These are phyloP conservation scores for Leucophenga varia DNA, from an alignment of 1,140 invertebrate genomes.

Conservation along the genomic window DNA sequence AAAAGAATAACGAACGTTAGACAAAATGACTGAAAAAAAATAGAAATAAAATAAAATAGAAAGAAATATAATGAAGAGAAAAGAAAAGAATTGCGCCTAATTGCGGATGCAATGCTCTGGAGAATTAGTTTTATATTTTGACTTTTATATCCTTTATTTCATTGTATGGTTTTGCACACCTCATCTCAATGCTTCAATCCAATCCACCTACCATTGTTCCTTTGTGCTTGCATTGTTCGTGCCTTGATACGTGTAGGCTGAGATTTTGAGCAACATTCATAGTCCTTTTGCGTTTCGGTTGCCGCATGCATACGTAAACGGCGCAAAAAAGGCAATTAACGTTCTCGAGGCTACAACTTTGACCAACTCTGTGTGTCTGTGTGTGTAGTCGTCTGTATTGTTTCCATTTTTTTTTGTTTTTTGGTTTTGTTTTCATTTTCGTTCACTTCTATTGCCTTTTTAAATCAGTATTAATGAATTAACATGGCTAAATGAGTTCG, in stretches of 20 bases:
- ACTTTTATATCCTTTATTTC: conserved; percentile 22
- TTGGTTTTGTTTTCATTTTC: too few species aligned
- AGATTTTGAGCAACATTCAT: too few species aligned
- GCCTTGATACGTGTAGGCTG: background rate
- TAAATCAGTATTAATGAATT: conserved; percentile 50
- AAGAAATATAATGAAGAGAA: background rate
- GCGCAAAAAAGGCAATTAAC: conserved; percentile 48
- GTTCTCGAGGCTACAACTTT: conserved; percentile 4
- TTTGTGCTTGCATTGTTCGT: too few species aligned
- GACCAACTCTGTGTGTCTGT: background rate
- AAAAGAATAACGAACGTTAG: conserved; percentile 6
- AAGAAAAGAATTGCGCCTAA: conserved; percentile 37
- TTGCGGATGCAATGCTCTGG: conserved; percentile 44
- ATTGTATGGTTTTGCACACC: too few species aligned
- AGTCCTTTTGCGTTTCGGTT: too few species aligned
- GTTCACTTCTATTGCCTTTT: too few species aligned
- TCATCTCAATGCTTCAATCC: too few species aligned
- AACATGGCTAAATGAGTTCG: conserved; percentile 47
- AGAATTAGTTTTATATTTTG: conserved; percentile 40
- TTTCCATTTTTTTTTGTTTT: too few species aligned
- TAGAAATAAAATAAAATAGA: background rate
- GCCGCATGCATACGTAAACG: conserved; percentile 20
- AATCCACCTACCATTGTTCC: too few species aligned
- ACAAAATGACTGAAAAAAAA: background rate
- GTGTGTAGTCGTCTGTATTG: too few species aligned